A percentile compares a stretch with the other conserved stretches of the same genome.
phyloP scores from a whole-genome alignment of 2,113 vertebrate species.

The Osmerus mordax region DNA sequence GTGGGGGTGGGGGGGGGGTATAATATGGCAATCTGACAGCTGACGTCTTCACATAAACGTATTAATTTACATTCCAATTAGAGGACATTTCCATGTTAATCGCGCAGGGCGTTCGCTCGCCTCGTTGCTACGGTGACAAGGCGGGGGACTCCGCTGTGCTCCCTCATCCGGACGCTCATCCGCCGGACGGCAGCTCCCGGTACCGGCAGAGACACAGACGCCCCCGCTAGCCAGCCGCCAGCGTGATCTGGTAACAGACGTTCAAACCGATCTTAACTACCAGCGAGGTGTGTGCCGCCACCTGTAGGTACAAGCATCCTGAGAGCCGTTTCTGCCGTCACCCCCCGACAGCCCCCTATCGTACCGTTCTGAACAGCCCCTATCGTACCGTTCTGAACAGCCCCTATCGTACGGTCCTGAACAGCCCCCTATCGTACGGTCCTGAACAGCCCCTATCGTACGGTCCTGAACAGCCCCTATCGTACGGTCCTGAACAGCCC shows the following conservation, averaged over 20 bases:
- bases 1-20: constrained; percentile 42
- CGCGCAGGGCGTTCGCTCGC: constrained; percentile 95
- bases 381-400: too few species aligned
- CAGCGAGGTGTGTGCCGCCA: constrained; percentile 66
- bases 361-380: too few species aligned
- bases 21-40: constrained; percentile 98
- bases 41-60: constrained; percentile 99
- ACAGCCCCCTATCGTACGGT: too few species aligned
- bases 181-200: constrained; percentile 77
- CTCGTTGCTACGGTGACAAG: constrained; percentile 96
- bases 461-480: too few species aligned
- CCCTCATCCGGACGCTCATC: constrained; percentile 96
- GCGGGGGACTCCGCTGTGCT: constrained; percentile 95
- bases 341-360: not conserved
- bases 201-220: constrained; percentile 62
- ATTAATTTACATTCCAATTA: constrained; percentile 99
- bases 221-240: constrained; percentile 57
- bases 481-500: too few species aligned
- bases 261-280: constrained; percentile 69
- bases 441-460: too few species aligned
- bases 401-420: too few species aligned
- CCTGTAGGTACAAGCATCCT: constrained; percentile 44
- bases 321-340: too few species aligned
- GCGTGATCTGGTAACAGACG: constrained; percentile 57
- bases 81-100: constrained; percentile 99